Base-by-base conservation (phyloP, 35 echinoderm and acorn worm species). In the Lytechinus pictus region DNA sequence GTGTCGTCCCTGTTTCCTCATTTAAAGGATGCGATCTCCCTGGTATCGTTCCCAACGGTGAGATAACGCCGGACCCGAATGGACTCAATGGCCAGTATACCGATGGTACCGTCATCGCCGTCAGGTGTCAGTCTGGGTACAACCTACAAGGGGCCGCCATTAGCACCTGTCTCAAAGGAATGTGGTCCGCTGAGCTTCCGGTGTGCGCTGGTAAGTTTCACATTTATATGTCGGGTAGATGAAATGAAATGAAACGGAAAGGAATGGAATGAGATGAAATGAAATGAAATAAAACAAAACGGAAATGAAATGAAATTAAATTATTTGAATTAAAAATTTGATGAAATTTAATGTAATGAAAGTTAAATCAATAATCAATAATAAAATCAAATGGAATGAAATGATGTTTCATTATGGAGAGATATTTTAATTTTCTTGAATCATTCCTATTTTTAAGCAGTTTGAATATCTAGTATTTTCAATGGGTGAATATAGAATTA, bases 151-250 rank as follows among this genome's bases (percentile, higher is more conserved):
- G 92, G 57, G 6, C 92, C 27, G 6, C 55, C 11, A 53, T 93
- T 54, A 93, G 92, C 55, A 27, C n/a, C 10, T 93, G 92, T 24
- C 27, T 93, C 14, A 21, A 54, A 54, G 92, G 92, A 19, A 93
- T 93, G 92, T 93, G 92, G 92, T 57, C 92, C 11, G 92, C 92
- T 27, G 54, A 33, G 10, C 52, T 93, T 4, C 92, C 92, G 9
- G 4, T 28, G 28, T 93, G 92, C 53, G 55, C 55, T 24, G 92
- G 92, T 93, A 93, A 93, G 92, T 28, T 60, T 6, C 10, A 60
- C 57, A 10, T 44, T n/a, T n/a, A n/a, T 1, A 44, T 44, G 33
- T 44, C 33, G 33, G 33, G 1, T 44, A 44, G 33, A 44, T 44
- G 33, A 44, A 44, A 44, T 44, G 33, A 44, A 44, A 44, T 44